phyloP scores from a whole-genome alignment of 2,113 vertebrate species.

The Girardinichthys multiradiatus region DNA sequence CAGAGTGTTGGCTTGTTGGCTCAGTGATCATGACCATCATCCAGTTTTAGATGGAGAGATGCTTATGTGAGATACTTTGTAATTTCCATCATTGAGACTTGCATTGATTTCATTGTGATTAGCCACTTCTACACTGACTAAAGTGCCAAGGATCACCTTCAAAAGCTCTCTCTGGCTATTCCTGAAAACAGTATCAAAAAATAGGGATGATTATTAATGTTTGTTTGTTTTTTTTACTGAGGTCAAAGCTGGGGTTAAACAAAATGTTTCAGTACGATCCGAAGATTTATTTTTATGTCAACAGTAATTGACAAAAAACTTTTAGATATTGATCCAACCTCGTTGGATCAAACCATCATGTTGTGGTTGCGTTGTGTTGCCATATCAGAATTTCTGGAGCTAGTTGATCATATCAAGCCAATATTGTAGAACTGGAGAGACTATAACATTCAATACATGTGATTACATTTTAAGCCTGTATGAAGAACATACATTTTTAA shows the following conservation, averaged over 20 bases:
- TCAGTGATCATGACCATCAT: not conserved
- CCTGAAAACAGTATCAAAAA: not conserved
- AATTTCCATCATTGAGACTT: not conserved
- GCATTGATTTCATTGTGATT: not conserved
- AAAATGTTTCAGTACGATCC: not conserved
- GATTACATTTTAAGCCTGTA: too few relatives aligned
- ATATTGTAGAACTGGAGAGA: too few relatives aligned
- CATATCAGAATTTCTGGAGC: too few relatives aligned
- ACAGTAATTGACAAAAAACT: too few relatives aligned
- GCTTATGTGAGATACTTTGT: not conserved
- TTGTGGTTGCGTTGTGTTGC: too few relatives aligned
- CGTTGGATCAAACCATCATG: too few relatives aligned
- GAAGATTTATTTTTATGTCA: not conserved
- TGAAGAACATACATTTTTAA: too few relatives aligned
- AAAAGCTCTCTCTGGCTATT: not conserved
- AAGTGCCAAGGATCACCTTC: not conserved
- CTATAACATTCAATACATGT: too few relatives aligned
- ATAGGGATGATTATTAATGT: not conserved
- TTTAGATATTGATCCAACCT: too few relatives aligned
- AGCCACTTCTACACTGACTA: not conserved
- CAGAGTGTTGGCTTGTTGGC: not conserved
- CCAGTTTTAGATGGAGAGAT: not conserved
- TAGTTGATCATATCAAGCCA: too few relatives aligned
- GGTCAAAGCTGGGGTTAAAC: not conserved
- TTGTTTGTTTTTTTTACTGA: not conserved